Evolutionary conservation across 2,888 invertebrate genomes (phyloP).

Genomic region (Sarcophaga subvicina): DNA sequence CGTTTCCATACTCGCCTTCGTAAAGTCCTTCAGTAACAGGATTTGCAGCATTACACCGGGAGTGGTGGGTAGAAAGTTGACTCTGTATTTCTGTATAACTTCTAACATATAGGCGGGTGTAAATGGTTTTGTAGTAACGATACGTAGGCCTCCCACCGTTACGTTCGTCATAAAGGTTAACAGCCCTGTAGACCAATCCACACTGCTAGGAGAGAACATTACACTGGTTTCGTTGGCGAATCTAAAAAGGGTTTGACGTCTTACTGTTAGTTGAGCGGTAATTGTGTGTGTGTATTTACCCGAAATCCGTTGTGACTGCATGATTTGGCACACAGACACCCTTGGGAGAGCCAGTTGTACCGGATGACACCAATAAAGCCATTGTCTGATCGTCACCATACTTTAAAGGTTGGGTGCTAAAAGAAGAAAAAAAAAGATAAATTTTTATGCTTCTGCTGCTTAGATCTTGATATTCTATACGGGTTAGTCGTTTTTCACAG

Average conservation of each 20-base stretch:
- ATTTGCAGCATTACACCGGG: slow-evolving; percentile 73
- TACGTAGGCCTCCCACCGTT: slow-evolving; percentile 38
- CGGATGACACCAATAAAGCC: slow-evolving; percentile 57
- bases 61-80: slow-evolving; percentile 72
- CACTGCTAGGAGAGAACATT: slow-evolving; percentile 29
- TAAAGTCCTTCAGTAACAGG: slow-evolving; percentile 70
- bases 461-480: no score
- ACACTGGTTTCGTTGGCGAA: background rate
- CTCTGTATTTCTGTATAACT: slow-evolving; percentile 74
- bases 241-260: background rate
- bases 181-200: slow-evolving; percentile 58
- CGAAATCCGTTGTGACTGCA: background rate
- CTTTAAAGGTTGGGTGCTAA: slow-evolving; percentile 51
- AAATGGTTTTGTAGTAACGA: slow-evolving; percentile 71
- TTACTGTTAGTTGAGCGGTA: no score
- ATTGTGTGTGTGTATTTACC: slow-evolving; percentile 12
- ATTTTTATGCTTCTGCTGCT: background rate
- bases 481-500: no score
- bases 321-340: slow-evolving; percentile 53
- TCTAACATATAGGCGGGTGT: slow-evolving; percentile 72
- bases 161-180: slow-evolving; percentile 37
- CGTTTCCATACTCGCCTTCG: slow-evolving; percentile 70
- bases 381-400: slow-evolving; percentile 60
- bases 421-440: background rate
- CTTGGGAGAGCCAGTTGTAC: slow-evolving; percentile 60